These are phyloP conservation scores for Macrobrachium rosenbergii DNA, from an alignment of 1,140 invertebrate species.

Conservation along the genomic window DNA sequence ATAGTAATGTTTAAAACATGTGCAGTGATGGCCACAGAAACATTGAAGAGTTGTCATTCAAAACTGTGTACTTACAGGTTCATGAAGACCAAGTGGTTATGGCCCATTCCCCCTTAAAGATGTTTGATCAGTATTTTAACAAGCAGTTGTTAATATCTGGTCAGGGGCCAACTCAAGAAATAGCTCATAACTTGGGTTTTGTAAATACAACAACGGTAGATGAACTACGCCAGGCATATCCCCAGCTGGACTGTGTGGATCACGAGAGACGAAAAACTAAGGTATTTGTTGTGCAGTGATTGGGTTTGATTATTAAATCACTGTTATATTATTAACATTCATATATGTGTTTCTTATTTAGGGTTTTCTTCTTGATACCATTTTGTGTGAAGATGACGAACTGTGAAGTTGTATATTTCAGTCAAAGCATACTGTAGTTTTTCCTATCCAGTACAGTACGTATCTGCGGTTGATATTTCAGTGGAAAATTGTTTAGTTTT, in stretches of 20 bases:
- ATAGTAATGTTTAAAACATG: neutral
- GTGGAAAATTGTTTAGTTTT: no score
- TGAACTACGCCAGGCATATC: slow-evolving; percentile 76
- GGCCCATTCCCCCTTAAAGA: slow-evolving; percentile 79
- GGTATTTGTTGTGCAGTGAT: slow-evolving; percentile 66
- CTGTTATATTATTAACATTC: neutral
- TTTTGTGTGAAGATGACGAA: no score
- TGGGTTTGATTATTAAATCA: neutral
- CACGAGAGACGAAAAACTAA: slow-evolving; percentile 75
- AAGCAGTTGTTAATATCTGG: slow-evolving; percentile 79
- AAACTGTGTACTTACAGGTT: slow-evolving; percentile 31
- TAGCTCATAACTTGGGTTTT: slow-evolving; percentile 80
- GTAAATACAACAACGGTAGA: slow-evolving; percentile 77
- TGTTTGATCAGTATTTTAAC: slow-evolving; percentile 77
- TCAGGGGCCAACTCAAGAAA: slow-evolving; percentile 78
- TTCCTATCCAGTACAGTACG: no score
- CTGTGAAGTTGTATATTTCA: no score
- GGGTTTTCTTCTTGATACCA: no score
- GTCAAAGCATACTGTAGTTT: no score
- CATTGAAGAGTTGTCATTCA: neutral
- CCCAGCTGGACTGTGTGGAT: slow-evolving; percentile 80
- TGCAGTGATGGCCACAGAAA: neutral
- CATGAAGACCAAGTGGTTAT: slow-evolving; percentile 76
- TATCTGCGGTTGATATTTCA: no score
- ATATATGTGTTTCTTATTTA: neutral